phyloP scores from a whole-genome alignment of 2,113 vertebrate genomes.

The Nannobrachium achirus region DNA sequence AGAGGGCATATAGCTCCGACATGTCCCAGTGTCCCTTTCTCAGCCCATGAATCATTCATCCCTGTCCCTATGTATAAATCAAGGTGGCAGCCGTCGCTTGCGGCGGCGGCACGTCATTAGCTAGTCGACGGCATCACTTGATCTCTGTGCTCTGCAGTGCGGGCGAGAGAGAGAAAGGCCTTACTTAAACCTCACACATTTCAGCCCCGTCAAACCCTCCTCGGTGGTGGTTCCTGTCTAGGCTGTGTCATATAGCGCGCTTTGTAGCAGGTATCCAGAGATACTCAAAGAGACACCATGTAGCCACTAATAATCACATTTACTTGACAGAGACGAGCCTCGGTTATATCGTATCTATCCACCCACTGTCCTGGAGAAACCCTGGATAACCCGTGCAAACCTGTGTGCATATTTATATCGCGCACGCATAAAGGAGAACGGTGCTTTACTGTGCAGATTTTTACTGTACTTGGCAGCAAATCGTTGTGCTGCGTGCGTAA shows the following conservation, averaged over 20 bases:
- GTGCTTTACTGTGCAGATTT: no score
- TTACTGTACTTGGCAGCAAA: no score
- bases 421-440: not conserved
- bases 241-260: constrained; percentile 3
- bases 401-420: not conserved
- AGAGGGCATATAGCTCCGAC: constrained; percentile 37
- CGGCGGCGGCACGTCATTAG: constrained; percentile 72
- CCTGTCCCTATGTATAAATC: constrained; percentile 78
- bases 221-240: constrained; percentile 10
- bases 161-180: constrained; percentile 38
- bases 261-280: constrained; percentile 13
- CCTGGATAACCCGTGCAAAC: not conserved
- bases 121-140: constrained; percentile 71
- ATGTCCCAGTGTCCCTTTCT: constrained; percentile 46
- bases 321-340: not conserved
- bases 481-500: no score
- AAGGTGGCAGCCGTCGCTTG: constrained; percentile 65
- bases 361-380: not conserved
- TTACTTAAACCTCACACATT: constrained; percentile 47
- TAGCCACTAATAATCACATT: constrained; percentile 3
- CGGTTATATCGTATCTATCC: constrained; percentile 7
- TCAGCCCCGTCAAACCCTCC: constrained; percentile 41
- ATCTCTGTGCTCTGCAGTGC: constrained; percentile 63
- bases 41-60: constrained; percentile 78
- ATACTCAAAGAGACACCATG: constrained; percentile 4